Evolutionary conservation across 2,888 invertebrate genomes (phyloP), one percentile per base, ranked within the genome.

Genomic region (Diarsia rubi): DNA sequence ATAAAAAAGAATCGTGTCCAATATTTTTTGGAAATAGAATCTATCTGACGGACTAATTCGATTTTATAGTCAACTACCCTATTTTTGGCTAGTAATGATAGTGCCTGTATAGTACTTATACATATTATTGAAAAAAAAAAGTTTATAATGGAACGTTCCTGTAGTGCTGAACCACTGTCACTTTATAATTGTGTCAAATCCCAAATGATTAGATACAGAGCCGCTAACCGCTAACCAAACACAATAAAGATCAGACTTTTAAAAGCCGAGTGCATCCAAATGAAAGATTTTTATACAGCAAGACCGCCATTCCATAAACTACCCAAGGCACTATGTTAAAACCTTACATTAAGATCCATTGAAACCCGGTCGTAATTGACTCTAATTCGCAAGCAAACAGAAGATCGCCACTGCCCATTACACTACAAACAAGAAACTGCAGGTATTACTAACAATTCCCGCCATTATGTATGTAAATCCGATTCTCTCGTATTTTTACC

Each of bases 401-500:
- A 73, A 57, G 8, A 42, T 45, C 60, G 12, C 21, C 12, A 45
- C 49, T 45, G 2, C 21, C 62, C 19, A 73, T 82, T 62, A 71
- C n/a, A 70, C 47, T 37, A 60, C 74, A 66, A 78, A 81, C 77
- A 63, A 68, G 37, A 65, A 79, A 52, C 59, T 45, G 37, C 78
- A 54, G 69, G 52, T 63, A 72, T 59, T 57, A 62, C 54, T 71
- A 71, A 73, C 81, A 77, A 83, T 54, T 59, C 73, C 65, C 24
- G 45, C 24, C 47, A 83, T 81, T 83, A 82, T 64, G 62, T 77
- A 81, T 82, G 82, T 62, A 83, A 83, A 81, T 81, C 63, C 37
- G 67, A 52, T 70, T 73, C 69, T 52, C 54, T 68, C 60, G 76
- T 65, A 76, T 82, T 80, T 82, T 80, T 77, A 76, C 73, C 21